A percentile compares a stretch with the other conserved stretches of the same genome.
phyloP scores from a whole-genome alignment of 2,797 vertebrate genomes.

The Lemur catta region DNA sequence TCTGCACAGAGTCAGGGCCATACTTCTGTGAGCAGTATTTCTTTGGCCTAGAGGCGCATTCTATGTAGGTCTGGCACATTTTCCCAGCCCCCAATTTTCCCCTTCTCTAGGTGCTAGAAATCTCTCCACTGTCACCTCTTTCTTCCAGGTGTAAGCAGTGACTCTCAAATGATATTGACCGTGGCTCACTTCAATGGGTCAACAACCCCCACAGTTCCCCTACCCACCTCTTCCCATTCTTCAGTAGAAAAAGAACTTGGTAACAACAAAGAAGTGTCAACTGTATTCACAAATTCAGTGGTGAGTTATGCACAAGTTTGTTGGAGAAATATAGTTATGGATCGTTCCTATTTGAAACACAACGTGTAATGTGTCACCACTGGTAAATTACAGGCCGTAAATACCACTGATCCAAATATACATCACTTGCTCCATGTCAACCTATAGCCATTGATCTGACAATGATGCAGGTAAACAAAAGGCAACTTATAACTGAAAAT shows the following conservation, averaged over 20 bases:
- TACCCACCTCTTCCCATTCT: background rate
- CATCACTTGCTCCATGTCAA: background rate
- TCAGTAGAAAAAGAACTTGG: background rate
- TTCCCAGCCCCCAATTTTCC: background rate
- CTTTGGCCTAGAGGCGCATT: background rate
- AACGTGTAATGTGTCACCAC: background rate
- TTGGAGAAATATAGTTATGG: background rate
- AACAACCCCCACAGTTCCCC: background rate
- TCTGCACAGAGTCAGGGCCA: background rate
- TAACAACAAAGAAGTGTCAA: background rate
- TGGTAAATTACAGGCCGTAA: background rate
- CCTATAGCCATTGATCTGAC: background rate
- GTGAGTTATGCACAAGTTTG: background rate
- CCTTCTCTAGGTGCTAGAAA: background rate
- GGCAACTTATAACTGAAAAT: background rate
- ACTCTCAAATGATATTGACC: background rate
- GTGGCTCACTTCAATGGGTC: background rate
- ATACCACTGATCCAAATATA: background rate
- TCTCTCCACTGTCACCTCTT: background rate
- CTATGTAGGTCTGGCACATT: background rate
- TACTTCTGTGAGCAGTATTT: background rate
- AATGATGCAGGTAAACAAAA: background rate
- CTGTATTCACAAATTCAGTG: background rate
- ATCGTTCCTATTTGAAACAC: background rate
- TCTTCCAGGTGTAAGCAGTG: background rate